phyloP scores from a whole-genome alignment of 2,113 vertebrate genomes.

The Isichthys henryi region DNA sequence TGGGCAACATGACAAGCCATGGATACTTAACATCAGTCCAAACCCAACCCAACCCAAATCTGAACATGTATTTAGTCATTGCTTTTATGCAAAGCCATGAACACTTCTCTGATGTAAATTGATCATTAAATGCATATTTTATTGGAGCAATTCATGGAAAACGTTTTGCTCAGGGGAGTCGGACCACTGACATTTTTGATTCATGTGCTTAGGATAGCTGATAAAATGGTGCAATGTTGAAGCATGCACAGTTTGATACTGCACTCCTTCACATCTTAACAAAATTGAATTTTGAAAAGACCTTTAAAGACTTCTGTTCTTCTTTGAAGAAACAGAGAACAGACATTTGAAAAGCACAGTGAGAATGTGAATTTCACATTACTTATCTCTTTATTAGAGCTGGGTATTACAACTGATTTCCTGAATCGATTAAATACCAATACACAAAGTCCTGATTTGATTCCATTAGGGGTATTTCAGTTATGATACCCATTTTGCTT shows the following conservation, averaged over 20 bases:
- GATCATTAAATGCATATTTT: not conserved
- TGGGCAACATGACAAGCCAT: not conserved
- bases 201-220: not conserved
- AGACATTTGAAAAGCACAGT: not conserved
- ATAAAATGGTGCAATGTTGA: not conserved
- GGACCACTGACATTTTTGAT: not conserved
- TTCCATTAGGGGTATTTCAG: not conserved
- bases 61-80: not conserved
- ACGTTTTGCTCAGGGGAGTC: not conserved
- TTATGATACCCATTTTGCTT: not conserved
- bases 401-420: not conserved
- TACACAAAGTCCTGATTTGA: not conserved
- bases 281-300: not conserved
- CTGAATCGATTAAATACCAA: not conserved
- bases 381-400: not conserved
- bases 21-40: not conserved
- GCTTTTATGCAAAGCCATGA: not conserved
- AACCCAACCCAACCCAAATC: not conserved
- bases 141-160: not conserved
- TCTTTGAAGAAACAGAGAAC: not conserved
- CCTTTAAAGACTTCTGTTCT: not conserved
- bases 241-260: not conserved
- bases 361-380: not conserved
- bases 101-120: not conserved
- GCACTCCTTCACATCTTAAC: not conserved